Percentiles rank a stretch among this genome's conserved stretches.
Conservation (phyloP, 2,113 vertebrate genomes). For the Oncorhynchus tshawytscha region DNA sequence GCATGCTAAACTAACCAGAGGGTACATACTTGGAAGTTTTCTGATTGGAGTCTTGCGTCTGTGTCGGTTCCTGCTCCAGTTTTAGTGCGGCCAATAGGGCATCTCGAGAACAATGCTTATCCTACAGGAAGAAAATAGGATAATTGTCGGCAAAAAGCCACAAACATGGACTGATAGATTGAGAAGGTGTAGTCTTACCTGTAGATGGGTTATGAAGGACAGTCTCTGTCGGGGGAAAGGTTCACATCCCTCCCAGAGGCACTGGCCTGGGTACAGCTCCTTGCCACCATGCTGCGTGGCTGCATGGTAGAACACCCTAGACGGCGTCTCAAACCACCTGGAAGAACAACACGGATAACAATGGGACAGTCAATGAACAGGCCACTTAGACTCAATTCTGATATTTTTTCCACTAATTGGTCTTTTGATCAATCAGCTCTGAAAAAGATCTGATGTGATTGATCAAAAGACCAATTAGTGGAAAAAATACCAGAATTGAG, state of each 20-base stretch:
- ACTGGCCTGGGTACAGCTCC: slow-evolving; percentile 90
- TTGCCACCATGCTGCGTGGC: slow-evolving; percentile 94
- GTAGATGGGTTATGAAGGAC: slow-evolving; percentile 97
- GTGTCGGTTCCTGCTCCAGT: slow-evolving; percentile 91
- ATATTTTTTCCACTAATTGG: too few relatives aligned
- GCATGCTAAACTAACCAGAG: too few relatives aligned
- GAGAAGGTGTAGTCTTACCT: slow-evolving; percentile 73
- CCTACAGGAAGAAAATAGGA: slow-evolving; percentile 70
- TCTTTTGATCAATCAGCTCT: too few relatives aligned
- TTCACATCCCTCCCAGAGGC: slow-evolving; percentile 97
- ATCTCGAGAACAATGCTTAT: slow-evolving; percentile 98
- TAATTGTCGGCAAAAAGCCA: background rate
- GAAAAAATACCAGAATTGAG: too few relatives aligned
- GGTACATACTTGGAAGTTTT: slow-evolving; percentile 81
- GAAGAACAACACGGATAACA: background rate
- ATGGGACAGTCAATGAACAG: background rate
- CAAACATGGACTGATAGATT: background rate
- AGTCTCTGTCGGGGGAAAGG: slow-evolving; percentile 95
- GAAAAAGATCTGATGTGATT: too few relatives aligned
- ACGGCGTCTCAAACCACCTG: slow-evolving; percentile 98
- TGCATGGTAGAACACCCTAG: slow-evolving; percentile 97
- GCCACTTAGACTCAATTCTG: background rate
- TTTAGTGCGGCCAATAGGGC: slow-evolving; percentile 94
- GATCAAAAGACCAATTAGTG: too few relatives aligned
- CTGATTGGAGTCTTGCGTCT: slow-evolving; percentile 87